Evolutionary conservation across 2,888 invertebrate species (phyloP), one percentile per base, ranked within the genome.

Genomic region (Toxonevra muliebris): DNA sequence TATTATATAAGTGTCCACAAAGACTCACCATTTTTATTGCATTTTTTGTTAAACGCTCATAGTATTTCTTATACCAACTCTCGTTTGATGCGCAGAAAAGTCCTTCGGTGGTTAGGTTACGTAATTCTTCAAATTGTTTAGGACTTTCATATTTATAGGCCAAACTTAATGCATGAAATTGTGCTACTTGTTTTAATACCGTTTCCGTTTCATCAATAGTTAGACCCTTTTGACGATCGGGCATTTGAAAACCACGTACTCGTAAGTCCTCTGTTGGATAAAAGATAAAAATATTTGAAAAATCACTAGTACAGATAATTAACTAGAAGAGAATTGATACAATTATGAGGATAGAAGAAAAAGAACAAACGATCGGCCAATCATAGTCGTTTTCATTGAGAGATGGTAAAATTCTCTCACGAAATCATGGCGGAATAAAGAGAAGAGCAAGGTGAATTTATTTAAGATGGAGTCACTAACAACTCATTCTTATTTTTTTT

Each of bases 31-130:
- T 91, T 13, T 87, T 85, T 19, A 91, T 85, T 2, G 91, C 92
- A 76, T 91, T 91, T 61, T 86, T 86, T 1, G 88, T 88, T 0
- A 91, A 89, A 61, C 88, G 88, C 3, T 87, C 87, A 74, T 91
- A 92, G 77, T 92, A 92, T 67, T 88, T 89, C 71, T 88, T 88
- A 77, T 91, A 92, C 87, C 91, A 92, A 61, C 89, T 89, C 69
- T 88, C 87, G 77, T 92, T 91, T 75, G 90, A 89, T 60, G 87
- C 82, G 52, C 89, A 87, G 79, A 90, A 92, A 68, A 91, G 86
- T 0, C 89, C 90, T 86, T 88, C 88, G 53, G 76, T 78, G 12
- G 84, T 81, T n/a, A 76, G 72, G 65, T 77, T 76, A 54, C 82
- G 78, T 59, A 84, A 79, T 70, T 87, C 87, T 65, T 87, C 87